Percentiles rank a stretch among this genome's conserved stretches.
Evolutionary conservation across 1,140 invertebrate genomes (phyloP).

Genomic region (Cryptotermes secundus): DNA sequence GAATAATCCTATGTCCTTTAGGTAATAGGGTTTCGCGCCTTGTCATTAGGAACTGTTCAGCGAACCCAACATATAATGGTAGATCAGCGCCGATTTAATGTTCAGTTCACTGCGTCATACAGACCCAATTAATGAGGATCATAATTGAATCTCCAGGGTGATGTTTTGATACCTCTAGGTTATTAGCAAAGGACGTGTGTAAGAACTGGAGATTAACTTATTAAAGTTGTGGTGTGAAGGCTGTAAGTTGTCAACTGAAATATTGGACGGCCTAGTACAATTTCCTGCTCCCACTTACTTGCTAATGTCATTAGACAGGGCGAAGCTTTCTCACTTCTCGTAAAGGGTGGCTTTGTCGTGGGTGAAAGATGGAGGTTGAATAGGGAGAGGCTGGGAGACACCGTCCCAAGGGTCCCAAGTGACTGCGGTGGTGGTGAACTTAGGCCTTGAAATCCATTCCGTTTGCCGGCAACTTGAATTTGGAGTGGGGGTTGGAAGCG

Average conservation of each 20-base stretch:
- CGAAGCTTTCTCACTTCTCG: neutral
- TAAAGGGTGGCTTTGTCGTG: too few species aligned
- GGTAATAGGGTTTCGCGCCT: too few species aligned
- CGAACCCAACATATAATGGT: too few species aligned
- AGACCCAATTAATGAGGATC: neutral
- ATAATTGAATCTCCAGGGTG: neutral
- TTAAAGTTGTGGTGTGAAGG: neutral
- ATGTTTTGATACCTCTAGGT: neutral
- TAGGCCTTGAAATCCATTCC: neutral
- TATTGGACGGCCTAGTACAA: neutral
- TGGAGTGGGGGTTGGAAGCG: neutral
- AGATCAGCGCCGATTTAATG: too few species aligned
- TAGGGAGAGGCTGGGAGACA: neutral
- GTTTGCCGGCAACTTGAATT: neutral
- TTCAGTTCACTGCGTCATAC: too few species aligned
- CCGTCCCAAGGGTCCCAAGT: neutral
- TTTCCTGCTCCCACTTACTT: neutral
- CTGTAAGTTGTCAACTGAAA: neutral
- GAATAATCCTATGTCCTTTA: too few species aligned
- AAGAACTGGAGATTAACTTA: neutral
- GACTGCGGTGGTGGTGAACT: neutral
- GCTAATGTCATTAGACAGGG: neutral
- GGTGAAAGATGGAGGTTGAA: too few species aligned
- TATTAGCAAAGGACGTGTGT: neutral
- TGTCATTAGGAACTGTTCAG: too few species aligned